Percentiles rank a stretch among this genome's conserved stretches.
Conservation (phyloP, 2,888 invertebrate genomes). For the Drosophila mulleri region DNA sequence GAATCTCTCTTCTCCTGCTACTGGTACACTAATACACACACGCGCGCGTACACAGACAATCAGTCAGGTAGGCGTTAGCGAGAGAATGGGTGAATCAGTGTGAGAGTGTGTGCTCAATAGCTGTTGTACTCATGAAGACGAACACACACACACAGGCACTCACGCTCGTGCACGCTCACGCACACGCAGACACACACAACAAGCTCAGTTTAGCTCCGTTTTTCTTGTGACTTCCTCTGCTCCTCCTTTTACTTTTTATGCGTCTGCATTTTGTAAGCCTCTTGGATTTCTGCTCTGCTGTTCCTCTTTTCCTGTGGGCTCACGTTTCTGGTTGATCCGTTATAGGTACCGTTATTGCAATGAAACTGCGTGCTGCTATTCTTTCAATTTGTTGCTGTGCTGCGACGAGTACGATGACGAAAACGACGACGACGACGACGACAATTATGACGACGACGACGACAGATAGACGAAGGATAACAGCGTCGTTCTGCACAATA, state of each 20-base stretch:
- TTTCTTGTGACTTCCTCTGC: neutral
- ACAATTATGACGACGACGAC: constrained; percentile 45
- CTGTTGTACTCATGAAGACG: constrained; percentile 26
- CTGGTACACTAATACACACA: constrained; percentile 27
- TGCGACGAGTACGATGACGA: constrained; percentile 52
- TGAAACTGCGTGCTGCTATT: constrained; percentile 19
- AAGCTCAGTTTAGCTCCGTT: constrained; percentile 17
- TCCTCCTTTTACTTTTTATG: constrained; percentile 34
- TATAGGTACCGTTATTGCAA: constrained; percentile 43
- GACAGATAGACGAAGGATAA: constrained; percentile 64
- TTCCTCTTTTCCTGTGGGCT: constrained; percentile 2
- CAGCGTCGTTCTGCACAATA: constrained; percentile 55
- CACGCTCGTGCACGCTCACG: neutral
- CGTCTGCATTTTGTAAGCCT: constrained; percentile 44
- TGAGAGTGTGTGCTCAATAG: constrained; percentile 19
- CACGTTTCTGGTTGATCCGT: constrained; percentile 39
- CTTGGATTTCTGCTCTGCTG: constrained; percentile 6
- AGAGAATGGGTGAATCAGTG: constrained; percentile 10
- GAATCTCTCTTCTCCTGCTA: constrained; percentile 12
- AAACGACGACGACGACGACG: constrained; percentile 48
- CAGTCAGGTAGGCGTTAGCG: constrained; percentile 11
- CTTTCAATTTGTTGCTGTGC: constrained; percentile 23
- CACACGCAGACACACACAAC: neutral
- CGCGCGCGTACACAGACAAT: neutral
- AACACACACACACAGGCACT: neutral